Percentiles rank a stretch among this genome's conserved stretches.
Conservation (phyloP, 2,113 vertebrate species). For the Atherinomorus stipes region DNA sequence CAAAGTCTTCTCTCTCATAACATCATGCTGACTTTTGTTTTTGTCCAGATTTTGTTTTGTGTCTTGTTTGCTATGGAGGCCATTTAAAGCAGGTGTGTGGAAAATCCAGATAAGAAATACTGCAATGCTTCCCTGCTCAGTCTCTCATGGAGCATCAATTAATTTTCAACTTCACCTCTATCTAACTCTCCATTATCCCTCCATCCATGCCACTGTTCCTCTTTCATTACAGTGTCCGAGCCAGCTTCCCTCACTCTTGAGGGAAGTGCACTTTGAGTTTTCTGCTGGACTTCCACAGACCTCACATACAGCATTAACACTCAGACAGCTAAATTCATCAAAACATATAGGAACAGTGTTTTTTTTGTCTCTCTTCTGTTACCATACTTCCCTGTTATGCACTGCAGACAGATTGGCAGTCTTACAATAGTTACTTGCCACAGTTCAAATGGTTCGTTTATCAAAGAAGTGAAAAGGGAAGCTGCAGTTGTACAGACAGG, state of each 20-base stretch:
- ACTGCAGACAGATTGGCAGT: background rate
- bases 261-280: background rate
- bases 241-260: background rate
- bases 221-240: conserved; percentile 9
- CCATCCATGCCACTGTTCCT: background rate
- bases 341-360: background rate
- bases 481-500: background rate
- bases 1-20: conserved; percentile 44
- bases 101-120: conserved; percentile 12
- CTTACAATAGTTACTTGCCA: background rate
- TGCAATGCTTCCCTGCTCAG: conserved; percentile 24
- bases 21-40: conserved; percentile 8
- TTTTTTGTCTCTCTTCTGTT: background rate
- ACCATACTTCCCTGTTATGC: background rate
- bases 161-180: conserved; percentile 8
- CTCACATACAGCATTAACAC: background rate
- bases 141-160: conserved; percentile 24
- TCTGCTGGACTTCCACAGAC: background rate
- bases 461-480: conserved; percentile 16
- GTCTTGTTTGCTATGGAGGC: conserved; percentile 2
- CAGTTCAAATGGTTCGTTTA: conserved; percentile 10
- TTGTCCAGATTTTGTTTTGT: conserved; percentile 20
- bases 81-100: background rate
- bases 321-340: background rate
- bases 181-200: conserved; percentile 8